Base-by-base conservation (phyloP, 2,113 vertebrate genomes). In the Myotis brandtii region DNA sequence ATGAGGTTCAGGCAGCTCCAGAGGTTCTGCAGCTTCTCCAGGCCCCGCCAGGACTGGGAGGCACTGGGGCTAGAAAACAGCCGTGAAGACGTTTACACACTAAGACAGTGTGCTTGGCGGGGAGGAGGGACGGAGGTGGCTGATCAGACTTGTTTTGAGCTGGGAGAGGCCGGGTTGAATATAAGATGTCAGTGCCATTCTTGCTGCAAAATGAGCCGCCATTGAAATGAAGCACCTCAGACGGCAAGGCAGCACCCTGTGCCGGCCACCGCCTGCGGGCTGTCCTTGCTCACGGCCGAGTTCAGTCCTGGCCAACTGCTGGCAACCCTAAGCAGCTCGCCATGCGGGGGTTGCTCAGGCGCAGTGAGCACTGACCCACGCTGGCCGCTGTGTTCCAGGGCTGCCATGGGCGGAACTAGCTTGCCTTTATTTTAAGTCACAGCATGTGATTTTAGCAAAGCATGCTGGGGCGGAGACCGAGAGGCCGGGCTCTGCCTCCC, bases 371-470 rank as follows among this genome's bases (percentile, higher is more conserved):
- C 75, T 62, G 50, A 12, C 12, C 0, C 13, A 0, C 14, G 9
- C 6, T 14, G 8, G 16, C 3, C 10, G 11, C 40, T 14, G 32
- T 25, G 40, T 56, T 17, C 69, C 16, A 32, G 1, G 34, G 27
- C 25, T 14, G 13, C 5, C 14, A 3, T 3, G 18, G 21, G 37
- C 59, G 43, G 16, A 11, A 7, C 2, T 7, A 1, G 34, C 17
- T 67, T 13, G 59, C 56, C 48, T 67, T 72, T 20, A 20, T 50
- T 40, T n/a, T 34, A 16, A 4, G 14, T 48, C 20, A 56, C 10
- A 40, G 25, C 46, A 2, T 16, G 16, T 4, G 21, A 11, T 25
- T 48, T 79, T 52, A 7, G 9, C 25, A 21, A 25, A 62, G 37
- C 11, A 2, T 7, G 4, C n/a, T 69, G 54, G 46, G 43, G 12